Evolutionary conservation across 2,888 invertebrate genomes (phyloP), one percentile per base, ranked within the genome.

Genomic region (Steromphala cineraria): DNA sequence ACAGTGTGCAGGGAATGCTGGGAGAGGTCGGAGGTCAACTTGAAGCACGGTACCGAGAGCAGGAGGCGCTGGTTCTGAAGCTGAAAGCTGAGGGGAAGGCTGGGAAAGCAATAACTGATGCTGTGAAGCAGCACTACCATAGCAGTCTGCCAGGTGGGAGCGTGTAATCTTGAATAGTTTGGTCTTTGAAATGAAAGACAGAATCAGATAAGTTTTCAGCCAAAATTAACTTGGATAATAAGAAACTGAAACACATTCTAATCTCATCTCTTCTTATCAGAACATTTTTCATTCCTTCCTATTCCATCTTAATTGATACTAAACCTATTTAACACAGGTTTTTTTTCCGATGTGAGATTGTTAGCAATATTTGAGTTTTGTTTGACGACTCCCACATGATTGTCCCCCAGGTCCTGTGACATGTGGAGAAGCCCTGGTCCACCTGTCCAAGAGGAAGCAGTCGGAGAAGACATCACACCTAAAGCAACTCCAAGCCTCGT

Each of bases 1-100:
- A 83, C 15, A 87, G 88, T n/a, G 79, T 91, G 40, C 81, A 83
- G 21, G 87, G 85, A 5, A 80, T 91, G 79, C 89, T 91, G 88
- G 91, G 91, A 79, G 87, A 89, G 67, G 78, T 89, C n/a, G 77
- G 81, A 19, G 77, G 83, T 8, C 82, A 82, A 13, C 89, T 90
- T 67, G 62, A 83, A 0, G 81, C 79, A 46, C 84, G 87, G n/a
- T 83, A 87, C 62, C 84, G 83, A 55, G 83, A 87, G 74, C 83
- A 89, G 28, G 87, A 87, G 21, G 77, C 82, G 5, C 67, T 84
- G 75, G 85, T 87, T 28, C 78, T 83, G 17, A 77, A 79, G 28
- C 79, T 89, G 74, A 79, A 84, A 62, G 82, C 82, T 40, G 87
- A 87, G 67, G 88, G 89, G 17, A 87, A 86, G 78, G 81, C 87